Evolutionary conservation across 2,113 vertebrate species (phyloP).

Genomic region (Corydoras maculifer): DNA sequence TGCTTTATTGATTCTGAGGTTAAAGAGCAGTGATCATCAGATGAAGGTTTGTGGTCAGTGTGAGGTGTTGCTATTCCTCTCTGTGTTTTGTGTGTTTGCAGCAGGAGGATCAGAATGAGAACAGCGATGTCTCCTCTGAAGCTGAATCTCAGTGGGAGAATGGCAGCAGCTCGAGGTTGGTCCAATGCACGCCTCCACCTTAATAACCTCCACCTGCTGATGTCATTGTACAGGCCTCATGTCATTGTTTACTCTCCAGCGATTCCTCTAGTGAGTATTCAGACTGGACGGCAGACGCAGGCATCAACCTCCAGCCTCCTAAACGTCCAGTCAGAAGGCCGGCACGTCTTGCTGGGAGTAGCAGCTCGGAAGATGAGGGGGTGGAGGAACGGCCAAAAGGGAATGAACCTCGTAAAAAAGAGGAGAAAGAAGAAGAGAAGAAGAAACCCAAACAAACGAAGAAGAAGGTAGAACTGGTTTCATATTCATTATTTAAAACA

Average conservation of each 20-base stretch:
- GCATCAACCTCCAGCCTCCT: constrained; percentile 95
- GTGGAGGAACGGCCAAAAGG: constrained; percentile 63
- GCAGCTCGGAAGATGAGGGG: constrained; percentile 89
- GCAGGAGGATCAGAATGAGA: constrained; percentile 74
- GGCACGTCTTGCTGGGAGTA: constrained; percentile 73
- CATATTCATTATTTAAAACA: too few species aligned
- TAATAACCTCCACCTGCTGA: not conserved
- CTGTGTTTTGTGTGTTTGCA: constrained; percentile 14
- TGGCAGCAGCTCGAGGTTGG: constrained; percentile 90
- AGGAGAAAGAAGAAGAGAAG: constrained; percentile 65
- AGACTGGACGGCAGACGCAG: constrained; percentile 96
- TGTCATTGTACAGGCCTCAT: not conserved
- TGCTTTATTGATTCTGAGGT: not conserved
- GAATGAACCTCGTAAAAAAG: constrained; percentile 49
- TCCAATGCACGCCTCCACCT: not conserved
- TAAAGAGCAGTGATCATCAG: not conserved
- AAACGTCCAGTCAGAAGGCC: constrained; percentile 83
- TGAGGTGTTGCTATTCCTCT: not conserved
- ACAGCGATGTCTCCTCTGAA: constrained; percentile 79
- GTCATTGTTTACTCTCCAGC: constrained; percentile 50
- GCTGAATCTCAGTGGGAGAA: constrained; percentile 84
- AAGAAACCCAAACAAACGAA: constrained; percentile 84
- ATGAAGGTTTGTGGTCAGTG: not conserved
- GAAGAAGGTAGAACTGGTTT: constrained; percentile 67
- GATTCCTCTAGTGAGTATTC: constrained; percentile 97